phyloP scores from a whole-genome alignment of 2,113 vertebrate species.

The Mesitornis unicolor region DNA sequence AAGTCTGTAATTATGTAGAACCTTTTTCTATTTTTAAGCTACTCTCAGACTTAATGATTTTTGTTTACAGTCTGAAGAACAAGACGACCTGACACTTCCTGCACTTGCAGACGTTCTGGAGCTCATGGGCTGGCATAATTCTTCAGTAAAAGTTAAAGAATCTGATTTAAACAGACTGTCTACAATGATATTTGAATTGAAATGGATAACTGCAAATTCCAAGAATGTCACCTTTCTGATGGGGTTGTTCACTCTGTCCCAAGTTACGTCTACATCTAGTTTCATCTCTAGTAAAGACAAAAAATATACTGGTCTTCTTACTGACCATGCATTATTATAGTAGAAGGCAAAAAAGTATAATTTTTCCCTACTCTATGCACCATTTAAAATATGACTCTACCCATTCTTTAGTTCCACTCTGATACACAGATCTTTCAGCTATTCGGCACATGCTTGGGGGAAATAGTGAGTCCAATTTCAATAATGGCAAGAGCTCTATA shows the following conservation, averaged over 20 bases:
- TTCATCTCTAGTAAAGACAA: neutral
- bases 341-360: neutral
- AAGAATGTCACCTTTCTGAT: neutral
- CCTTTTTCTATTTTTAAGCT: slow-evolving; percentile 4
- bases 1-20: slow-evolving; percentile 22
- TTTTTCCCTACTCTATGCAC: neutral
- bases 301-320: neutral
- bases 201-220: neutral
- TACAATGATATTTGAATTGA: neutral
- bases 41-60: slow-evolving; percentile 20
- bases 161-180: neutral
- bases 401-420: neutral
- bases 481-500: slow-evolving; percentile 2
- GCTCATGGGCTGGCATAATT: neutral
- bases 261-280: neutral
- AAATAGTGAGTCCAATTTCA: neutral
- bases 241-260: neutral
- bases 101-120: neutral
- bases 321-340: neutral
- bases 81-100: slow-evolving; percentile 29
- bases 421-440: neutral
- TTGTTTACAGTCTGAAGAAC: slow-evolving; percentile 43
- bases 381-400: neutral
- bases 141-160: neutral
- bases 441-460: neutral